Evolutionary conservation across 2,797 vertebrate genomes (phyloP), one percentile per base, ranked within the genome.

Genomic region (Coranthus polyacanthus): DNA sequence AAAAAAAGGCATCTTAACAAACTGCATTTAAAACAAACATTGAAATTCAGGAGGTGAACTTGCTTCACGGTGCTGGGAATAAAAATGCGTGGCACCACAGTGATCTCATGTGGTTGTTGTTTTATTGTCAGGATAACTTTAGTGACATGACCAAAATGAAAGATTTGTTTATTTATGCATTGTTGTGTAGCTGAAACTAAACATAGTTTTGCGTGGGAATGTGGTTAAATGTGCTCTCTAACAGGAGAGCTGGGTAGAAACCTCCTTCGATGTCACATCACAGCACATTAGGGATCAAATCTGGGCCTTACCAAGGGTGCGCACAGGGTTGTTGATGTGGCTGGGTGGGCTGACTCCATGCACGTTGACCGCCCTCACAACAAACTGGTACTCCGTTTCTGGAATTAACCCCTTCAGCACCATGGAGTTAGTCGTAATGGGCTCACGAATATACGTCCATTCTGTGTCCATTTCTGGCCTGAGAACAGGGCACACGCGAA

Each of bases 391-490:
- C 75, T 93, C 92, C 0, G 95, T 96, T 51, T 97, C 94, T 1
- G 97, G 95, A 32, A 94, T 76, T 20, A 99, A 87, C 36, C 96
- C 97, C 84, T 96, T 98, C 72, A 98, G 88, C 58, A 98, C 95
- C 96, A 98, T 96, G 57, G 97, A 97, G 71, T 94, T 95, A 18
- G 96, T 93, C 84, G 95, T 93, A 68, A 98, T 94, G 57, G 92
- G 93, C 72, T 98, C 97, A 42, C 93, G 95, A 69, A 98, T 98
- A 56, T 93, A 87, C 0, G 94, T 96, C 97, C 97, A 99, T 55
- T 94, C 95, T 1, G 92, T 93, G 89, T 98, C 97, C 65, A 96
- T 91, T 81, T 97, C 97, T 71, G 97, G 95, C 86, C 97, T 99
- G 90, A 49, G 81, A 74, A 59, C 8, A 72, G 41, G 24, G 66